phyloP scores from a whole-genome alignment of 1,140 invertebrate genomes.

The Leptinotarsa defecta region DNA sequence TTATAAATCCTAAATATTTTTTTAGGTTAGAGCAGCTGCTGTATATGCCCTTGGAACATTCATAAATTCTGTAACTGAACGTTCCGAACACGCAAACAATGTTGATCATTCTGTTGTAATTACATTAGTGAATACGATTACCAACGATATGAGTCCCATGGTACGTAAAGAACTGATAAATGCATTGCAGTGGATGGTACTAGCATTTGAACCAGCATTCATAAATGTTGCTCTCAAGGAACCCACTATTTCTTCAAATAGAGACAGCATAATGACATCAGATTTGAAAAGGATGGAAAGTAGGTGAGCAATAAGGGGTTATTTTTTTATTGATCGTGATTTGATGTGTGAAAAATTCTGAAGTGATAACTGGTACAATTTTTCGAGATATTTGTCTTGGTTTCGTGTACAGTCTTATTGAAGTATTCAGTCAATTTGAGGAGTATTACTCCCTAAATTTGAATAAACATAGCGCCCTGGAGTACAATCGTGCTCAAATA shows the following conservation, averaged over 20 bases:
- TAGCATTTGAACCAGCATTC: slow-evolving; percentile 90
- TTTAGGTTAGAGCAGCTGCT: slow-evolving; percentile 82
- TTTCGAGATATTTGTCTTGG: too few species aligned
- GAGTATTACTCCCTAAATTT: too few species aligned
- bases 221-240: slow-evolving; percentile 78
- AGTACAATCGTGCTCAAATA: too few species aligned
- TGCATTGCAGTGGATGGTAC: slow-evolving; percentile 88
- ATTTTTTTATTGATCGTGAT: too few species aligned
- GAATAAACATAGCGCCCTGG: too few species aligned
- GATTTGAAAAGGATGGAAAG: slow-evolving; percentile 42
- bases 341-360: too few species aligned
- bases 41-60: slow-evolving; percentile 95
- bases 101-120: slow-evolving; percentile 91
- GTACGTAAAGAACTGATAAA: slow-evolving; percentile 81
- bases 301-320: slow-evolving; percentile 16
- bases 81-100: slow-evolving; percentile 88
- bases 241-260: slow-evolving; percentile 52
- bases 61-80: slow-evolving; percentile 77
- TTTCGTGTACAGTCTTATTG: too few species aligned
- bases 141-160: slow-evolving; percentile 83
- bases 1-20: background rate
- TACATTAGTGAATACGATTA: slow-evolving; percentile 77
- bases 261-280: slow-evolving; percentile 27
- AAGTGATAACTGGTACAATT: too few species aligned
- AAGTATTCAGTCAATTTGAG: too few species aligned